A percentile compares a stretch with the other conserved stretches of the same genome.
Evolutionary conservation across 2,888 invertebrate species (phyloP).

Genomic region (Cheilosia grossa): DNA sequence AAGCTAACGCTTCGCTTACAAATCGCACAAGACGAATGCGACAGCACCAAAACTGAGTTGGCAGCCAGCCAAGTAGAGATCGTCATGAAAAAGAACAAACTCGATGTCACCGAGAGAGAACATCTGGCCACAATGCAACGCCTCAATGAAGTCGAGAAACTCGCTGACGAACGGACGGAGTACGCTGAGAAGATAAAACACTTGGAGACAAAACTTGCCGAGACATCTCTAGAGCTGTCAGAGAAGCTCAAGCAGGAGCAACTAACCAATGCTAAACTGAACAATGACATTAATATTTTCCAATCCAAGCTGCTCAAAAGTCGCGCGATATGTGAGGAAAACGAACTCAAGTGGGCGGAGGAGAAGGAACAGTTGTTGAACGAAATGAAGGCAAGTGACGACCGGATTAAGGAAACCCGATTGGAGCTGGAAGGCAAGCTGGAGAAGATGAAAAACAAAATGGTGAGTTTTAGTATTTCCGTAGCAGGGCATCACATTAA

Average conservation of each 20-base stretch:
- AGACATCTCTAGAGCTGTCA: conserved; percentile 68
- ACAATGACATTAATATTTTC: conserved; percentile 79
- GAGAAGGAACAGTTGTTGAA: conserved; percentile 77
- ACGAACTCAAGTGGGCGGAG: conserved; percentile 76
- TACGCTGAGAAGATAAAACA: conserved; percentile 70
- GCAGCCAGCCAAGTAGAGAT: conserved; percentile 72
- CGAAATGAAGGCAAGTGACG: conserved; percentile 77
- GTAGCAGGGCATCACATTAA: conserved; percentile 75
- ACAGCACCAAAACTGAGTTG: conserved; percentile 74
- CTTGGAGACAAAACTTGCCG: conserved; percentile 67
- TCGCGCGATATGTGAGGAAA: conserved; percentile 75
- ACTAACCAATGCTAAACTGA: conserved; percentile 75
- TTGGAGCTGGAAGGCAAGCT: conserved; percentile 90
- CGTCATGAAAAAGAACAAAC: conserved; percentile 68
- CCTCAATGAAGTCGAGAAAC: conserved; percentile 73
- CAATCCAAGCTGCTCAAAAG: conserved; percentile 80
- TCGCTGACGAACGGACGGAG: conserved; percentile 63
- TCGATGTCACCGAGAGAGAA: conserved; percentile 73
- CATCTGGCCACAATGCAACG: conserved; percentile 71
- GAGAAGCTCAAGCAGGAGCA: conserved; percentile 74
- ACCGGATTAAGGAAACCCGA: conserved; percentile 81
- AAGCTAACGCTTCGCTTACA: conserved; percentile 74
- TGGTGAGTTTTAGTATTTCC: conserved; percentile 85
- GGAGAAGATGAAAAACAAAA: conserved; percentile 91
- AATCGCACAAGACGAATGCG: conserved; percentile 73